phyloP scores from a whole-genome alignment of 2,797 vertebrate species.

The Adrianichthys oophorus region DNA sequence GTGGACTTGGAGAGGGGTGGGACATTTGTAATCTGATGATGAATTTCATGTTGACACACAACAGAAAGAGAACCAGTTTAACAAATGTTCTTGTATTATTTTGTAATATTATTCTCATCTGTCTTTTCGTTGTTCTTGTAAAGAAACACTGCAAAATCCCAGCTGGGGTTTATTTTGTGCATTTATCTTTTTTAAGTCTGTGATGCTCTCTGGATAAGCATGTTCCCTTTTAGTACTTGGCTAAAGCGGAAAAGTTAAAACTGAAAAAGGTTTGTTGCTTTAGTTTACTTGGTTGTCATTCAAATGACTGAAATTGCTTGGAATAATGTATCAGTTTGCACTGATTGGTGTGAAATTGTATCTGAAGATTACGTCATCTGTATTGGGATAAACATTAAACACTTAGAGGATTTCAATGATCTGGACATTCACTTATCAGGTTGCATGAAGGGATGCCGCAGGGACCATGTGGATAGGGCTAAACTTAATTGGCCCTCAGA shows the following conservation, averaged over 20 bases:
- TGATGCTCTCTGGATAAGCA: not conserved
- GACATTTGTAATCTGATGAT: conserved; percentile 16
- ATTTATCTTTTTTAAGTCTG: conserved; percentile 13
- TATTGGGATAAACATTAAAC: conserved; percentile 50
- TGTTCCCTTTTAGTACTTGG: no score
- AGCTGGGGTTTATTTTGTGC: conserved; percentile 1
- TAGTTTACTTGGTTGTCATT: conserved; percentile 9
- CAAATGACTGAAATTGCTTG: conserved; percentile 9
- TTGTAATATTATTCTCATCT: not conserved
- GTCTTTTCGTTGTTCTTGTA: not conserved
- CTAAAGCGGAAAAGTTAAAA: not conserved
- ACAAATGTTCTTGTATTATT: not conserved
- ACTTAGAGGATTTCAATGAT: conserved; percentile 27
- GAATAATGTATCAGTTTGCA: conserved; percentile 30
- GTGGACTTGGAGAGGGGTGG: conserved; percentile 2
- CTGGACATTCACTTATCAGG: conserved; percentile 4
- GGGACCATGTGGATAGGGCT: not conserved
- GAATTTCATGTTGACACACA: not conserved
- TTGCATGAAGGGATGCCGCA: conserved; percentile 6
- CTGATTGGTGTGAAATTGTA: conserved; percentile 27
- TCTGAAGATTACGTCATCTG: conserved; percentile 35
- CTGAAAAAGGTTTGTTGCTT: not conserved
- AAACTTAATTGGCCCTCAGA: conserved; percentile 13
- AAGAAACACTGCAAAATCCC: conserved; percentile 3
- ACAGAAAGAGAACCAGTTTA: conserved; percentile 7